Evolutionary conservation across 2,888 invertebrate genomes (phyloP).

Genomic region (Nezara viridula): DNA sequence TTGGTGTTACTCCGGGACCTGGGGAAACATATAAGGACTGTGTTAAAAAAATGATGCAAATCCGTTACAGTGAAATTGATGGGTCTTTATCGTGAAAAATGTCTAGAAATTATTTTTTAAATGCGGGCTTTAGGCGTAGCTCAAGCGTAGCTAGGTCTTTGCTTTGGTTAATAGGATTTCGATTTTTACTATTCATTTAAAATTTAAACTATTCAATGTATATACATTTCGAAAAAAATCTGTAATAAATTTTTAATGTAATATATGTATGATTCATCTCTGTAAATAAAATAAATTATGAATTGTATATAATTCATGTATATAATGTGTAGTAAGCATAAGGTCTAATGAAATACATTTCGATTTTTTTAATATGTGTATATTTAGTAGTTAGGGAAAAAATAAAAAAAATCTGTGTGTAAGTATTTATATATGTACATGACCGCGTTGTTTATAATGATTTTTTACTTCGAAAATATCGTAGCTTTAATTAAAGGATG

Average conservation of each 20-base stretch:
- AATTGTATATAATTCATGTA: slow-evolving; percentile 8
- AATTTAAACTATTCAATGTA: slow-evolving; percentile 36
- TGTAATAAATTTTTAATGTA: slow-evolving; percentile 38
- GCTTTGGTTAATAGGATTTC: background rate
- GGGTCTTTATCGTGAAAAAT: slow-evolving; percentile 54
- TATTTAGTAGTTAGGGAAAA: background rate
- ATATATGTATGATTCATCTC: slow-evolving; percentile 16
- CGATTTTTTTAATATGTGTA: background rate
- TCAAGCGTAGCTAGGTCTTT: background rate
- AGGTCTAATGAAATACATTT: background rate
- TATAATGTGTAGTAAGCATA: background rate
- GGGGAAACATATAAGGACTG: slow-evolving; percentile 91
- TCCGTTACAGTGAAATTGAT: slow-evolving; percentile 81
- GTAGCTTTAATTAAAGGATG: background rate
- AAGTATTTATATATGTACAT: background rate
- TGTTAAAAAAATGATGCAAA: slow-evolving; percentile 90
- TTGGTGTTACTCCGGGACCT: slow-evolving; percentile 82
- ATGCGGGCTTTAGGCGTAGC: background rate
- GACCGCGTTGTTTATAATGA: background rate
- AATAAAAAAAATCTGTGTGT: background rate
- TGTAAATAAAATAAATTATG: slow-evolving; percentile 39
- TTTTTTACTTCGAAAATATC: background rate
- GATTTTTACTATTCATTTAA: slow-evolving; percentile 3
- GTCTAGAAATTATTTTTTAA: background rate
- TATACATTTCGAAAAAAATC: slow-evolving; percentile 31